Conservation (phyloP, 2,797 vertebrate genomes). For the Peromyscus eremicus region DNA sequence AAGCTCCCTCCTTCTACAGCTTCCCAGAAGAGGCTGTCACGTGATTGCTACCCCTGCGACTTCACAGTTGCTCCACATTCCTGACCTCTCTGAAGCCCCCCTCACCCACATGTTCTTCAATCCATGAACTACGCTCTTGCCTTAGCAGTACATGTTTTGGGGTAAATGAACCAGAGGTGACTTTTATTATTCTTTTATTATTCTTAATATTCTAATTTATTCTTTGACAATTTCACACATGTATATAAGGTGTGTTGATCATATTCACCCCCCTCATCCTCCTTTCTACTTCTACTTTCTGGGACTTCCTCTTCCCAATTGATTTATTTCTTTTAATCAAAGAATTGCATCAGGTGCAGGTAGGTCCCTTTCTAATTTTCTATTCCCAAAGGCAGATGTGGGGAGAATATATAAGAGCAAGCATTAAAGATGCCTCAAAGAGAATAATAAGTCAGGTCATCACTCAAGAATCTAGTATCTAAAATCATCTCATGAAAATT, state of each 20-base stretch:
- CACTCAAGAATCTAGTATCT: slow-evolving; percentile 45
- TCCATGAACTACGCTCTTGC: not conserved
- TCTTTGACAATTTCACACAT: not conserved
- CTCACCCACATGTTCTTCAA: not conserved
- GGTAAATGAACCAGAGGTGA: slow-evolving; percentile 29
- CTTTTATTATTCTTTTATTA: not conserved
- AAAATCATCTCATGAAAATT: slow-evolving; percentile 64
- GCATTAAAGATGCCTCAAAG: slow-evolving; percentile 56
- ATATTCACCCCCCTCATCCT: not conserved
- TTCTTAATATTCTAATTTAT: not conserved
- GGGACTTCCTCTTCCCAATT: not conserved
- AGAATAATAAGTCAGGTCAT: slow-evolving; percentile 44
- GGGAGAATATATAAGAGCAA: not conserved
- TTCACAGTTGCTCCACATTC: not conserved
- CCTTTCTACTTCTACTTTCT: not conserved
- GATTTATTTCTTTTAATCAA: slow-evolving; percentile 18
- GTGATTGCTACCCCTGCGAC: not conserved
- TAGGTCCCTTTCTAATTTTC: slow-evolving; percentile 7
- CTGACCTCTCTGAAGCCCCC: not conserved
- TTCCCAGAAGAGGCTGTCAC: not conserved
- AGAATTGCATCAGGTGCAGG: not conserved
- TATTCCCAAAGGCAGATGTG: not conserved
- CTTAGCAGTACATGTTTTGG: not conserved
- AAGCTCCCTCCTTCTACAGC: not conserved
- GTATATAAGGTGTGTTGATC: not conserved